Conservation (phyloP, 2,888 invertebrate genomes). For the Ditylenchus weischeri region DNA sequence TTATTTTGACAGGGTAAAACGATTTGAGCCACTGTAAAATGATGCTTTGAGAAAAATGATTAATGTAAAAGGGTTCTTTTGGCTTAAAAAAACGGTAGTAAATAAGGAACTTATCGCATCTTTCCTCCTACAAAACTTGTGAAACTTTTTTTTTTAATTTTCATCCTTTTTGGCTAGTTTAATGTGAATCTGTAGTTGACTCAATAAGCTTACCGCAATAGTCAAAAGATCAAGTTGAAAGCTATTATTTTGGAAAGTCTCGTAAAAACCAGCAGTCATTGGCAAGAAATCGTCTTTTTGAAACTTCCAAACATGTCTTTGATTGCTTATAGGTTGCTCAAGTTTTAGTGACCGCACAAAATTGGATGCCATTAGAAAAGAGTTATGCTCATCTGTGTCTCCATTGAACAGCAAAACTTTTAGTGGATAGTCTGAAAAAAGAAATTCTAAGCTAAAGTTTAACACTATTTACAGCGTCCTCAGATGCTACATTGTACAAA, state of each 20-base stretch:
- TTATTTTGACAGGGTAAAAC: too few relatives aligned
- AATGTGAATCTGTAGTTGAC: too few relatives aligned
- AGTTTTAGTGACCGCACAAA: neutral
- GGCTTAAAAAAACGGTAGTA: too few relatives aligned
- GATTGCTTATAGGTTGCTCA: neutral
- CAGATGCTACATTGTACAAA: neutral
- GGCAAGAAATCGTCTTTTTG: neutral
- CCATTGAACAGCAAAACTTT: neutral
- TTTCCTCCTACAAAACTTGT: too few relatives aligned
- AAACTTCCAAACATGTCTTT: neutral
- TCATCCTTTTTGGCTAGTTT: too few relatives aligned
- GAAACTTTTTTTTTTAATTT: too few relatives aligned
- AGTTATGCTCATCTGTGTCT: neutral
- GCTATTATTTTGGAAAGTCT: neutral
- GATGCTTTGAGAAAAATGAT: too few relatives aligned
- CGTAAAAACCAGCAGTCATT: slow-evolving; percentile 1
- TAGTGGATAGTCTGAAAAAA: slow-evolving; percentile 1
- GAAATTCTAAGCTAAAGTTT: neutral
- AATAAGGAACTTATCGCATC: too few relatives aligned
- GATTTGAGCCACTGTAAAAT: too few relatives aligned
- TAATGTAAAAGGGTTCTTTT: too few relatives aligned
- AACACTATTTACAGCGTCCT: neutral
- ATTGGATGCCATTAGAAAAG: neutral
- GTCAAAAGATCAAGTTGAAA: too few relatives aligned
- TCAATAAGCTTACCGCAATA: too few relatives aligned